These are phyloP conservation scores for Poecilobothrus nobilitatus DNA, from an alignment of 2,888 invertebrate genomes.

Conservation along the genomic window DNA sequence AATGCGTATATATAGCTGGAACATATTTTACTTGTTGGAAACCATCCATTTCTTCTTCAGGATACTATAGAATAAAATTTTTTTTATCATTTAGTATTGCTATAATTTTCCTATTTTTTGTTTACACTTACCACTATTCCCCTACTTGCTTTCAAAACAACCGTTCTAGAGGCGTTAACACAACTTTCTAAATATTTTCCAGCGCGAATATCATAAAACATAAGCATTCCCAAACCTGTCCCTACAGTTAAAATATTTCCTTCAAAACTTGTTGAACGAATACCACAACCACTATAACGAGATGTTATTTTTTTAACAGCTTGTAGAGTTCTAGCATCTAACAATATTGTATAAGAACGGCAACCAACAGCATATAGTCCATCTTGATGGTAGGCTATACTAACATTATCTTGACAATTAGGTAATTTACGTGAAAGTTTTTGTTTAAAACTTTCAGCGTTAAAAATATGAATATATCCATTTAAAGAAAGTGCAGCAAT, in stretches of 20 bases:
- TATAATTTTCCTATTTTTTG: too few species aligned
- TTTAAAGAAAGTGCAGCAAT: conserved; percentile 86
- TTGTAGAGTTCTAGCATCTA: conserved; percentile 82
- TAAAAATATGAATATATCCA: conserved; percentile 91
- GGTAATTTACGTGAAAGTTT: conserved; percentile 79
- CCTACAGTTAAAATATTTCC: conserved; percentile 87
- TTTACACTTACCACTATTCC: conserved; percentile 67
- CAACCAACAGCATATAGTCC: conserved; percentile 91
- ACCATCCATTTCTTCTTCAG: conserved; percentile 76
- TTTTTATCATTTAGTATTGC: neutral
- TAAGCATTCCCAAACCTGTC: conserved; percentile 80
- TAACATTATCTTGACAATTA: conserved; percentile 87
- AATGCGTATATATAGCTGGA: conserved; percentile 93
- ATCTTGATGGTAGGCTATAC: conserved; percentile 76
- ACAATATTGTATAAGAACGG: conserved; percentile 79
- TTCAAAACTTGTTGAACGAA: conserved; percentile 84
- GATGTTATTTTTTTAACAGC: conserved; percentile 72
- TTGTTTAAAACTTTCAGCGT: conserved; percentile 80
- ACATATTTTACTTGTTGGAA: conserved; percentile 80
- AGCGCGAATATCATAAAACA: conserved; percentile 89
- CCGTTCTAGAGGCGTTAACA: conserved; percentile 79
- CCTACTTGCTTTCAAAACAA: conserved; percentile 76
- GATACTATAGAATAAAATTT: conserved; percentile 52
- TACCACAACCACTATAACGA: conserved; percentile 83
- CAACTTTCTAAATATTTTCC: conserved; percentile 86